These are phyloP conservation scores for Plemyria rubiginata DNA, from an alignment of 2,888 invertebrate genomes.

Conservation along the genomic window DNA sequence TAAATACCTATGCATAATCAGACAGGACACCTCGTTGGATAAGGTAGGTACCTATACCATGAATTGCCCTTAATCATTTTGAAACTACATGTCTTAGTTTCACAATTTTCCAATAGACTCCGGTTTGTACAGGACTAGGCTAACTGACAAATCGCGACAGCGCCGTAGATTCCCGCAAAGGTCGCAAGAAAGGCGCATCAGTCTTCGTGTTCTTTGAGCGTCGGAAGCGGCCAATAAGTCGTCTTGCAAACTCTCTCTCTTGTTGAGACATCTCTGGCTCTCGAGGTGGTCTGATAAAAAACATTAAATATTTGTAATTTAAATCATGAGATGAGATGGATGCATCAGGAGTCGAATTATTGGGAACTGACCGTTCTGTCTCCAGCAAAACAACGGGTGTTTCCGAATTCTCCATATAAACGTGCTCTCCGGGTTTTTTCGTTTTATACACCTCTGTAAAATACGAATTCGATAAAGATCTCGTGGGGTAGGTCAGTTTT, in stretches of 20 bases:
- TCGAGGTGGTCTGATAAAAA: conserved; percentile 58
- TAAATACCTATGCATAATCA: too few species aligned
- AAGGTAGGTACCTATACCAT: too few species aligned
- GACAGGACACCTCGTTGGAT: too few species aligned
- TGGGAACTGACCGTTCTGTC: conserved; percentile 63
- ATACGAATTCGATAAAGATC: too few species aligned
- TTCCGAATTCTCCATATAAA: conserved; percentile 60
- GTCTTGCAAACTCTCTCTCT: conserved; percentile 67
- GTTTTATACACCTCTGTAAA: conserved; percentile 64
- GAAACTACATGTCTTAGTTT: not conserved
- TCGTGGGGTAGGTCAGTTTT: too few species aligned
- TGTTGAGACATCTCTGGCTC: conserved; percentile 65
- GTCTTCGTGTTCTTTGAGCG: conserved; percentile 63
- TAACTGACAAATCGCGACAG: conserved; percentile 14
- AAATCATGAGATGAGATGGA: not conserved
- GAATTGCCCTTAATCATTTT: too few species aligned
- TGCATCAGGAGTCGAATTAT: not conserved
- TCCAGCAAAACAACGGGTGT: conserved; percentile 68
- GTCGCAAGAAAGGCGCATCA: conserved; percentile 58
- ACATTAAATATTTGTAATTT: not conserved
- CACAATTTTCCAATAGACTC: not conserved
- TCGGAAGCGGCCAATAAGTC: conserved; percentile 70
- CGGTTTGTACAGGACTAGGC: not conserved
- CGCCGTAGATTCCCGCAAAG: conserved; percentile 51
- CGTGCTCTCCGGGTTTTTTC: conserved; percentile 55